These are phyloP conservation scores for Neoaliturus tenellus DNA, from an alignment of 2,888 invertebrate species.

Conservation along the genomic window DNA sequence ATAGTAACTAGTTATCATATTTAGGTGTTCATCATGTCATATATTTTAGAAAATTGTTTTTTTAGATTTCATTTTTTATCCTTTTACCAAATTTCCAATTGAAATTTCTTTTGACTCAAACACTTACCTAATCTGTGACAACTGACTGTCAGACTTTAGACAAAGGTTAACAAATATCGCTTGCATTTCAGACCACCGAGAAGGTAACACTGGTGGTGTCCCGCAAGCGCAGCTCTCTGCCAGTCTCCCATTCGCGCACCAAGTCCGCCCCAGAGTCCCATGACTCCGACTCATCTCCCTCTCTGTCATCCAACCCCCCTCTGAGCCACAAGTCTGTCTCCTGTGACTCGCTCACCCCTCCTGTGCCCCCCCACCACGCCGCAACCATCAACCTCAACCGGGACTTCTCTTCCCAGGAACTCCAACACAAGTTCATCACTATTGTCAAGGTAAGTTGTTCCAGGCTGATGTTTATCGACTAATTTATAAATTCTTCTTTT, in stretches of 20 bases:
- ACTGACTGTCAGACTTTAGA: no score
- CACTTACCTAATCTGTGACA: no score
- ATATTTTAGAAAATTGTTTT: no score
- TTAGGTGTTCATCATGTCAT: no score
- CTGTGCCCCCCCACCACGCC: conserved; percentile 29
- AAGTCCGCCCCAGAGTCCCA: conserved; percentile 29
- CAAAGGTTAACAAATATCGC: no score
- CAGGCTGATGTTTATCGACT: no score
- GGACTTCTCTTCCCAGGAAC: conserved; percentile 30
- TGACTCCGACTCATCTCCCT: conserved; percentile 27
- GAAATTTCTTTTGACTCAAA: no score
- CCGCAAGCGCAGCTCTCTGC: conserved; percentile 32
- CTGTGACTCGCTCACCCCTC: conserved; percentile 41
- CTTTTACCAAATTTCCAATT: no score
- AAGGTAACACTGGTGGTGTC: conserved; percentile 24
- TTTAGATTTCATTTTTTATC: no score
- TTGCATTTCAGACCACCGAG: conserved; percentile 19
- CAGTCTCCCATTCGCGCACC: conserved; percentile 18
- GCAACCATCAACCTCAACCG: conserved; percentile 42
- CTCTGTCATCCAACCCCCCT: conserved; percentile 17
- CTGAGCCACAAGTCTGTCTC: conserved; percentile 41
- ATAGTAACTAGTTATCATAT: no score
- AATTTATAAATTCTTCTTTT: no score
- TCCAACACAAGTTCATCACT: conserved; percentile 34
- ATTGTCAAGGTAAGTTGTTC: conserved; percentile 21